Percentiles rank a stretch among this genome's conserved stretches.
Conservation (phyloP, 2,888 invertebrate genomes). For the Drosophila kanekoi region DNA sequence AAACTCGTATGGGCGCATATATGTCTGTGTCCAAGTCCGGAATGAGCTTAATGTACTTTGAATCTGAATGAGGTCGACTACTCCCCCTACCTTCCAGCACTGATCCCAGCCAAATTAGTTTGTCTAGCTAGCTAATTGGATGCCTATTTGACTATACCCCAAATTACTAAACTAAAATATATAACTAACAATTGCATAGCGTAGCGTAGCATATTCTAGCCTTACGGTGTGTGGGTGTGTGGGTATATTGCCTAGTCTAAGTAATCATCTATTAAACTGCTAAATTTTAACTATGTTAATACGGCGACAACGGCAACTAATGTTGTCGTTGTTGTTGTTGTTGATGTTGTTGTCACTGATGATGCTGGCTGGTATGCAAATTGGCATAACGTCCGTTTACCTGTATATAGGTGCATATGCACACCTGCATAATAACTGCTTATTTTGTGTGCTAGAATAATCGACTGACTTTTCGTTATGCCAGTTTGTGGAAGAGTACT, state of each 20-base stretch:
- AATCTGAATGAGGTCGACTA: slow-evolving; percentile 6
- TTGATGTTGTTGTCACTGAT: slow-evolving; percentile 16
- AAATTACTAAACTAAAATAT: slow-evolving; percentile 49
- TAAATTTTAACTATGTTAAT: slow-evolving; percentile 53
- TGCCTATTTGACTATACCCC: slow-evolving; percentile 38
- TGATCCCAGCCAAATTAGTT: slow-evolving; percentile 45
- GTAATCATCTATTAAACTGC: slow-evolving; percentile 58
- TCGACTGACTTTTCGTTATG: slow-evolving; percentile 46
- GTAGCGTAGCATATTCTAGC: slow-evolving; percentile 36
- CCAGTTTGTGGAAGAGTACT: slow-evolving; percentile 47
- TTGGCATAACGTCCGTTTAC: slow-evolving; percentile 54
- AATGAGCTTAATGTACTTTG: slow-evolving; percentile 8
- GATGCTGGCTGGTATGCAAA: slow-evolving; percentile 56
- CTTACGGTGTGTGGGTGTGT: slow-evolving; percentile 43
- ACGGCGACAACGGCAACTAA: slow-evolving; percentile 21
- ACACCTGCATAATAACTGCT: slow-evolving; percentile 8
- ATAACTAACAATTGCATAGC: slow-evolving; percentile 54
- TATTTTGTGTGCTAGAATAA: slow-evolving; percentile 30
- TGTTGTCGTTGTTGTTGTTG: too few species aligned
- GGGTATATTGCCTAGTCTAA: slow-evolving; percentile 42
- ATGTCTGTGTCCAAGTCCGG: slow-evolving; percentile 19
- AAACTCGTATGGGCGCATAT: slow-evolving; percentile 42
- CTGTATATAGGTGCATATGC: slow-evolving; percentile 6
- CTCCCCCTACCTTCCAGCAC: slow-evolving; percentile 6
- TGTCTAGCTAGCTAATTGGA: slow-evolving; percentile 43